Percentiles rank a stretch among this genome's conserved stretches.
Conservation (phyloP, 2,797 vertebrate species). For the Alosa sapidissima region DNA sequence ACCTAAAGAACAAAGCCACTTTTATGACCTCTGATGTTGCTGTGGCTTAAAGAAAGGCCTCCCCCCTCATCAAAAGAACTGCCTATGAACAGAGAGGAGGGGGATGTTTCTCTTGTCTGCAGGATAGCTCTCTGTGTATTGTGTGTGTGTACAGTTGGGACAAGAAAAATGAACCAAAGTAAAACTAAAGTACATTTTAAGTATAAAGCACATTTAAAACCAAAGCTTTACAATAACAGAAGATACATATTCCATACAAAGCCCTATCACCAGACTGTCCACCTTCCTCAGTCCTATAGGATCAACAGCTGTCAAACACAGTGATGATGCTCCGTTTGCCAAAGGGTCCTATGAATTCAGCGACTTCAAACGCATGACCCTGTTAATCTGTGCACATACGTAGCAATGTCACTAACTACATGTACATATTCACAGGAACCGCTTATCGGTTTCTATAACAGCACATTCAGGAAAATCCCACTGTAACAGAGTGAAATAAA, state of each 20-base stretch:
- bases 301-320: too few species aligned
- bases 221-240: too few species aligned
- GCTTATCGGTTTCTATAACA: background rate
- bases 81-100: background rate
- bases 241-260: too few species aligned
- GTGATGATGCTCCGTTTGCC: too few species aligned
- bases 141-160: background rate
- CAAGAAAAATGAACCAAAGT: too few species aligned
- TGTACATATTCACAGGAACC: background rate
- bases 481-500: background rate
- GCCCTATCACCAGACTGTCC: too few species aligned
- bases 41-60: background rate
- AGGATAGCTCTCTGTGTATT: background rate
- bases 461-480: background rate
- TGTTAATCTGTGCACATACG: background rate
- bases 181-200: too few species aligned
- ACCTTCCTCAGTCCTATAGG: too few species aligned
- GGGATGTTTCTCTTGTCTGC: background rate
- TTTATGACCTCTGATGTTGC: constrained; percentile 17
- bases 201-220: too few species aligned
- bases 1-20: background rate
- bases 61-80: background rate
- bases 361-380: background rate
- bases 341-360: too few species aligned
- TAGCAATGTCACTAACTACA: background rate